phyloP scores from a whole-genome alignment of 2,797 vertebrate genomes.

The Sebastes minor region DNA sequence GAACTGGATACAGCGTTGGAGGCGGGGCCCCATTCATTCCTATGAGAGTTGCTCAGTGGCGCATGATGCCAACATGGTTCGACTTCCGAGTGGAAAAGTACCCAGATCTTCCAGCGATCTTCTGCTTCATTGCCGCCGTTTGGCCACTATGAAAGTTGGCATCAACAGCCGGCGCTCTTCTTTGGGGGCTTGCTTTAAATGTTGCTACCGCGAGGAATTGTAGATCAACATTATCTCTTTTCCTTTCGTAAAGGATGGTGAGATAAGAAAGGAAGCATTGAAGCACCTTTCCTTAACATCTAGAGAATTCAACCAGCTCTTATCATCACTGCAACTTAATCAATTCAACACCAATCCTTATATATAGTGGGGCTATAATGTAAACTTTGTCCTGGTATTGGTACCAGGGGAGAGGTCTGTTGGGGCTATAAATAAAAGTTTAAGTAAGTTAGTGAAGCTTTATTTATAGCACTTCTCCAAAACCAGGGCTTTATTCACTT shows the following conservation, averaged over 20 bases:
- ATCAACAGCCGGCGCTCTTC: too few species aligned
- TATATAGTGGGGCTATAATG: background rate
- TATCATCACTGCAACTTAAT: background rate
- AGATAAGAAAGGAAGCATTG: background rate
- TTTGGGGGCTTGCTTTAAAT: too few species aligned
- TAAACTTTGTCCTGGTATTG: background rate
- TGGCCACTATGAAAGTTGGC: too few species aligned
- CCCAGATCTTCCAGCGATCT: too few species aligned
- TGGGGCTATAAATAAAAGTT: background rate
- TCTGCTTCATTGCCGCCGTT: too few species aligned
- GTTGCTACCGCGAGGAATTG: background rate
- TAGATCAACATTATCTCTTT: background rate
- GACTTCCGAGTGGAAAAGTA: too few species aligned
- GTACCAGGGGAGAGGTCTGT: background rate
- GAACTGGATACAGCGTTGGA: too few species aligned
- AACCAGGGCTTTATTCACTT: background rate
- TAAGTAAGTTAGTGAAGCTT: background rate
- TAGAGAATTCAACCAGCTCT: background rate
- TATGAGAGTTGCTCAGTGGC: too few species aligned
- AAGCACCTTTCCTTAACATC: background rate
- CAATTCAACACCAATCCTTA: background rate
- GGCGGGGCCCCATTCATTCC: too few species aligned
- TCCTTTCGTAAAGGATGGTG: background rate
- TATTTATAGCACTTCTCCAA: background rate
- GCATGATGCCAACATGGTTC: too few species aligned